Conservation (phyloP, 2,888 invertebrate genomes). For the Acronicta alni region DNA sequence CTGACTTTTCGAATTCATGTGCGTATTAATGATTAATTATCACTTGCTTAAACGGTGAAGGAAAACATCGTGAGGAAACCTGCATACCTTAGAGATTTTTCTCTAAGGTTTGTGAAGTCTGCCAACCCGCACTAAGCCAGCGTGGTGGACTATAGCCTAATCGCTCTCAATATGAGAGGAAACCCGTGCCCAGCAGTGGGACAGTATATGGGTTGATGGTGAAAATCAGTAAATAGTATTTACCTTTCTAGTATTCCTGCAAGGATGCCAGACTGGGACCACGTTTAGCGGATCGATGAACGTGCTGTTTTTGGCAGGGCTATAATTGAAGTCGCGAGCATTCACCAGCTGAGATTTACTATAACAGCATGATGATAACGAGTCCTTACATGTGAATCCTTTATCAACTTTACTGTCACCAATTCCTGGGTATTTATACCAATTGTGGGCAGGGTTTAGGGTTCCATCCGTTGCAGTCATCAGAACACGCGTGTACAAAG, state of each 20-base stretch:
- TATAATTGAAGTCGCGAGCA: conserved; percentile 47
- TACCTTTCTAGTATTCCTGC: conserved; percentile 31
- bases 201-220: too few species aligned
- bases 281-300: conserved; percentile 56
- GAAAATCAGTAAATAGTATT: background rate
- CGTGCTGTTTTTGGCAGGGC: conserved; percentile 46
- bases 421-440: conserved; percentile 42
- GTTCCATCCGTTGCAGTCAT: conserved; percentile 24
- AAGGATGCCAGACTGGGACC: conserved; percentile 49
- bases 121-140: too few species aligned
- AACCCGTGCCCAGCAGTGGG: too few species aligned
- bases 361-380: conserved; percentile 46
- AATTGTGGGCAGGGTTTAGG: conserved; percentile 5
- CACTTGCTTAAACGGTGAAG: too few species aligned
- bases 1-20: too few species aligned
- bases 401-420: conserved; percentile 1
- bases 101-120: too few species aligned
- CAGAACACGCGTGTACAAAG: conserved; percentile 33
- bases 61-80: too few species aligned
- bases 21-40: too few species aligned
- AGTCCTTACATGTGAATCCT: conserved; percentile 37
- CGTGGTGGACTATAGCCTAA: too few species aligned
- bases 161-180: too few species aligned
- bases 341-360: conserved; percentile 53
- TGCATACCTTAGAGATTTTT: too few species aligned